Conservation (phyloP, 1,140 invertebrate genomes). For the Zaprionus lachaisei region DNA sequence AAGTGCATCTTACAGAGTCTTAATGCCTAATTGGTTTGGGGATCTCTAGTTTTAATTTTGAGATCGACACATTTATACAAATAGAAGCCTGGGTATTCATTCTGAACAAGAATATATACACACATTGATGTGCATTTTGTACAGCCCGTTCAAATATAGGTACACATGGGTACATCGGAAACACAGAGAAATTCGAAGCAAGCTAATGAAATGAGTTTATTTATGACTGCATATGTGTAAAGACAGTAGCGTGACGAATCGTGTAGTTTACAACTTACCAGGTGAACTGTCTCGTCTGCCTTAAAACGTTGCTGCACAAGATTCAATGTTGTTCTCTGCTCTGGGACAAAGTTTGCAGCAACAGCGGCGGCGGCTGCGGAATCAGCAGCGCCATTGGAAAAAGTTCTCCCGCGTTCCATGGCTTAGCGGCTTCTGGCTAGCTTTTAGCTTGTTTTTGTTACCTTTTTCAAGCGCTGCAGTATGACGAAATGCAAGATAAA, state of each 20-base stretch:
- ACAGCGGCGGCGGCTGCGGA: not conserved
- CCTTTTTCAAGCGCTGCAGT: not conserved
- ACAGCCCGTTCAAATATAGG: not conserved
- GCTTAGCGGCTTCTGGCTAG: slow-evolving; percentile 16
- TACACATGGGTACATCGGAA: not conserved
- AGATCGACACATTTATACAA: too few relatives aligned
- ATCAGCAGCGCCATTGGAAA: slow-evolving; percentile 28
- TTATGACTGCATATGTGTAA: not conserved
- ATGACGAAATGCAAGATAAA: not conserved
- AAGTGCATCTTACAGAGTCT: too few relatives aligned
- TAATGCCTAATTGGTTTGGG: too few relatives aligned
- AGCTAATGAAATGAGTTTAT: slow-evolving; percentile 6
- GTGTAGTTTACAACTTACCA: slow-evolving; percentile 48
- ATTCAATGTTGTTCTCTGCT: slow-evolving; percentile 30
- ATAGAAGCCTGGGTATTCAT: too few relatives aligned
- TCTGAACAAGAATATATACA: too few relatives aligned
- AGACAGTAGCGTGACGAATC: not conserved
- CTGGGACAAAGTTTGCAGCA: not conserved
- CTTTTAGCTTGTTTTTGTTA: slow-evolving; percentile 24
- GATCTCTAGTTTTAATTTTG: too few relatives aligned
- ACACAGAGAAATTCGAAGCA: not conserved
- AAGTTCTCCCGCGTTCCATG: slow-evolving; percentile 50
- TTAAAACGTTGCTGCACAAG: slow-evolving; percentile 78
- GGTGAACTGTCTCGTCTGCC: slow-evolving; percentile 70
- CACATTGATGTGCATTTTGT: not conserved